Base-by-base conservation (phyloP, 64 coral and sea anemone species). In the Trachythela sp. region DNA sequence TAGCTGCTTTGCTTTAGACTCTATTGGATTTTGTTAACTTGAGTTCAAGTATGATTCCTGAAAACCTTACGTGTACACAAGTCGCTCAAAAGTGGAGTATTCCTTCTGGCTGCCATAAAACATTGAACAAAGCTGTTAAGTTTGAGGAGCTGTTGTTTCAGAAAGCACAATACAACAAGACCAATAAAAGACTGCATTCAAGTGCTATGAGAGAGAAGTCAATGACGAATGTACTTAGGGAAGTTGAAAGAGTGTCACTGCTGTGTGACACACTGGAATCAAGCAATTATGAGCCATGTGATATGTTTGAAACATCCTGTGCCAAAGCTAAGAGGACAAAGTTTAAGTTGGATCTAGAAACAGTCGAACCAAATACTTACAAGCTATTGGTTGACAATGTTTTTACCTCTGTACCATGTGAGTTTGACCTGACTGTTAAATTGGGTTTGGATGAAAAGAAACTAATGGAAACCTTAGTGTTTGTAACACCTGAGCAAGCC, bases 201-300 rank as follows among this genome's bases (percentile, higher is more conserved):
- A 91, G 54, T 67, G 56, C 38, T 6, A 72, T 7, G 30, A 87
- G 59, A 56, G 34, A 59, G 50, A 24, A 40, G 7, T 85, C 7
- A 9, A 49, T 49, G 15, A 15, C 48, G 7, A 15, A 49, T 49
- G 48, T 15, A 49, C 15, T 49, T 49, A 15, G 15, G 15, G 48
- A 15, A 49, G 15, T 77, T 54, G n/a, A n/a, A n/a, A n/a, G n/a
- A n/a, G n/a, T n/a, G n/a, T n/a, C n/a, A n/a, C n/a, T n/a, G n/a
- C 58, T 91, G 64, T 86, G 56, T 70, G 59, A 91, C 86, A 39
- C 60, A 48, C n/a, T 87, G 20, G 67, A 88, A 48, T 88, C 70
- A 32, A 88, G 88, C 31, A 58, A 92, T 11, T 84, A 84, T 84
- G 36, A 84, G 60, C 86, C 75, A 34, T 92, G 86, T 48, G 34